These are phyloP conservation scores for Aradophagus sp. DNA, from an alignment of 1,140 invertebrate genomes.

Conservation along the genomic window DNA sequence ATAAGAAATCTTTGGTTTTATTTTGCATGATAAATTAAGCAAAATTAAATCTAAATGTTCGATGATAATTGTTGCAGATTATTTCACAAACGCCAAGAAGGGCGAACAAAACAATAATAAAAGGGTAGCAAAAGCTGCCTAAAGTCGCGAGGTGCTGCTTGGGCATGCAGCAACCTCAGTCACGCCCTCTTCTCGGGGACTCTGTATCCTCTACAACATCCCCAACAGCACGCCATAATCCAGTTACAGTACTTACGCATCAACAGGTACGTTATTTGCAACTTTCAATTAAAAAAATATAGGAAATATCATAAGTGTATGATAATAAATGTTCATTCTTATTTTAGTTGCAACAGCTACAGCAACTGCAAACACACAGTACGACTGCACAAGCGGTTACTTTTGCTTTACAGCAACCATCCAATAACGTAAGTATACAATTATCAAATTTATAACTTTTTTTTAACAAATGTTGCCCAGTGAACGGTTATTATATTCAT, in stretches of 20 bases:
- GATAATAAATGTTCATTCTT: conserved; percentile 2
- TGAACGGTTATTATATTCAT: no score
- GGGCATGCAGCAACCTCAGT: conserved; percentile 78
- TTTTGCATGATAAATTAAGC: no score
- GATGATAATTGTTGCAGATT: conserved; percentile 30
- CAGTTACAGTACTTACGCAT: conserved; percentile 74
- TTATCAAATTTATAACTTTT: no score
- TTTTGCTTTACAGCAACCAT: conserved; percentile 74
- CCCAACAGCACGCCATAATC: conserved; percentile 72
- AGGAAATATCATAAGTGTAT: no score
- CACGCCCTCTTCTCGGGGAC: conserved; percentile 77
- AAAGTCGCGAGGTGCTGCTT: conserved; percentile 76
- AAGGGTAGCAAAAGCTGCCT: conserved; percentile 74
- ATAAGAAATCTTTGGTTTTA: no score
- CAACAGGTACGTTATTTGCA: conserved; percentile 73
- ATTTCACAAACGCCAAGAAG: conserved; percentile 45
- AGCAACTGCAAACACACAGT: conserved; percentile 74
- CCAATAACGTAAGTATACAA: conserved; percentile 68
- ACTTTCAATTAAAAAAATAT: no score
- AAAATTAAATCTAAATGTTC: no score
- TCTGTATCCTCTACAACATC: conserved; percentile 76
- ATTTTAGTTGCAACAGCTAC: conserved; percentile 74
- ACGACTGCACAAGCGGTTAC: conserved; percentile 73
- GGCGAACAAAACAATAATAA: conserved; percentile 63
- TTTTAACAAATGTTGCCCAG: no score